Evolutionary conservation across 2,888 invertebrate genomes (phyloP).

Genomic region (Netelia fuscicornis): DNA sequence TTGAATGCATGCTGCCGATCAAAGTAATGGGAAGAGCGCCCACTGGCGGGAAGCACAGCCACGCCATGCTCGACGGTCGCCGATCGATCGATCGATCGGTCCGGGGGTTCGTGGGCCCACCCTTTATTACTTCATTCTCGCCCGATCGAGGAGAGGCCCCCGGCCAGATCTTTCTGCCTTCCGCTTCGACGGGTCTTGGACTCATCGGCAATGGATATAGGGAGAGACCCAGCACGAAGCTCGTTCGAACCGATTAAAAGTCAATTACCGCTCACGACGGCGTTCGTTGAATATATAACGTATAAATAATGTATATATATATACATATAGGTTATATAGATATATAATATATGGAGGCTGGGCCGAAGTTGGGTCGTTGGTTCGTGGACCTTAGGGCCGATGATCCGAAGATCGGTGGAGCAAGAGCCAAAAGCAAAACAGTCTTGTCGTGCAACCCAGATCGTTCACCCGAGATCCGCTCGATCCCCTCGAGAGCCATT

Average conservation of each 20-base stretch:
- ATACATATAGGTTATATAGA: not conserved
- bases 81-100: conserved; percentile 56
- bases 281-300: conserved; percentile 40
- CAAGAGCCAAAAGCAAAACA: conserved; percentile 53
- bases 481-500: conserved; percentile 36
- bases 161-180: conserved; percentile 46
- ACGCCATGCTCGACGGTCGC: conserved; percentile 25
- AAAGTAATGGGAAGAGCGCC: conserved; percentile 2
- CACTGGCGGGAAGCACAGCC: not conserved
- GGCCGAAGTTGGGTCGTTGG: conserved; percentile 26
- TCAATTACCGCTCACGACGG: conserved; percentile 72
- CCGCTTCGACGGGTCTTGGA: conserved; percentile 21
- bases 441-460: conserved; percentile 59
- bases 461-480: conserved; percentile 66
- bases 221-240: conserved; percentile 44
- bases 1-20: conserved; percentile 23
- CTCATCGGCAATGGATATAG: conserved; percentile 5
- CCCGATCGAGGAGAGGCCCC: conserved; percentile 49
- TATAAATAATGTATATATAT: conserved; percentile 28
- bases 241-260: conserved; percentile 76
- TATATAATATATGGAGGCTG: conserved; percentile 14
- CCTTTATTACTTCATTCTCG: conserved; percentile 76
- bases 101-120: conserved; percentile 43
- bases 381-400: conserved; percentile 47
- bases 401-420: conserved; percentile 43